Percentiles rank a stretch among this genome's conserved stretches.
Evolutionary conservation across 2,888 invertebrate genomes (phyloP).

Genomic region (Macaria notata): DNA sequence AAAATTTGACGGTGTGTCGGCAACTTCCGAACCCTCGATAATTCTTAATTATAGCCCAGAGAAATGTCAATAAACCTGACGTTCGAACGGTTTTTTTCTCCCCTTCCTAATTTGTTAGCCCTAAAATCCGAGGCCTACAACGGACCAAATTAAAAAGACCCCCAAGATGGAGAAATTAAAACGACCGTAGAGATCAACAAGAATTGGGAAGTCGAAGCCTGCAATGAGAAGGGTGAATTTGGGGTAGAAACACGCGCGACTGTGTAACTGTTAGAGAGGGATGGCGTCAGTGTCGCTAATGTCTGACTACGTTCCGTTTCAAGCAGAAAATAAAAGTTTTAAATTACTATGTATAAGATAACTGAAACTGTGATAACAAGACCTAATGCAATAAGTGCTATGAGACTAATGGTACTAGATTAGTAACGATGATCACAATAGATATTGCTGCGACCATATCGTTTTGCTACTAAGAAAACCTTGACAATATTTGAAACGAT

Average conservation of each 20-base stretch:
- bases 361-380: too few species aligned
- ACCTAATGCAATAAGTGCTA: too few species aligned
- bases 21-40: slow-evolving; percentile 60
- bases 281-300: slow-evolving; percentile 46
- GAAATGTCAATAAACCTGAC: slow-evolving; percentile 78
- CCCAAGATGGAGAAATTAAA: slow-evolving; percentile 20
- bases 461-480: too few species aligned
- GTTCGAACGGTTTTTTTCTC: slow-evolving; percentile 67
- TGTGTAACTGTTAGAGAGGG: slow-evolving; percentile 53
- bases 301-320: slow-evolving; percentile 49
- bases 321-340: slow-evolving; percentile 30
- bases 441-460: too few species aligned
- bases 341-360: too few species aligned
- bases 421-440: too few species aligned
- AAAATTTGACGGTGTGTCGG: slow-evolving; percentile 68
- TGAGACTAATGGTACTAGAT: too few species aligned
- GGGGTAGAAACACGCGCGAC: slow-evolving; percentile 62
- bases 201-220: slow-evolving; percentile 54
- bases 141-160: slow-evolving; percentile 42
- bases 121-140: slow-evolving; percentile 70
- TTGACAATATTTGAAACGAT: too few species aligned
- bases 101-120: slow-evolving; percentile 76
- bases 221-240: slow-evolving; percentile 70
- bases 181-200: slow-evolving; percentile 37
- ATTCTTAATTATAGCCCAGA: slow-evolving; percentile 75